Percentiles rank a stretch among this genome's conserved stretches.
phyloP scores from a whole-genome alignment of 2,113 vertebrate genomes.

The Corvus moneduloides region DNA sequence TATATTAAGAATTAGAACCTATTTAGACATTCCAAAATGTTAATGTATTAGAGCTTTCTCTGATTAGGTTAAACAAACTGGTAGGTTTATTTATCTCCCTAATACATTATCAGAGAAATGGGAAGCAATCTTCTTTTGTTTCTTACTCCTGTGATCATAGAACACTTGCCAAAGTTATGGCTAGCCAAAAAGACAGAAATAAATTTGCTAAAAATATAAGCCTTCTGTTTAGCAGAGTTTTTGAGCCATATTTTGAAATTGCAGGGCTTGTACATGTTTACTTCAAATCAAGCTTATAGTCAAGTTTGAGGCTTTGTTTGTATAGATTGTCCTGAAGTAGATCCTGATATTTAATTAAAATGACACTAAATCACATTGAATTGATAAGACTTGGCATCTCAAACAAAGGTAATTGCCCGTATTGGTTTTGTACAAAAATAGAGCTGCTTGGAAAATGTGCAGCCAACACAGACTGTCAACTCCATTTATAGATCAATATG shows the following conservation, averaged over 20 bases:
- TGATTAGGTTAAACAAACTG: constrained; percentile 60
- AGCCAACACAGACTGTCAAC: constrained; percentile 82
- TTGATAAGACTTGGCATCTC: constrained; percentile 85
- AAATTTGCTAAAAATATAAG: constrained; percentile 79
- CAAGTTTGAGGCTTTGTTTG: constrained; percentile 79
- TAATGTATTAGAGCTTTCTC: constrained; percentile 38
- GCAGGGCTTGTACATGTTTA: constrained; percentile 72
- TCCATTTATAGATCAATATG: constrained; percentile 86
- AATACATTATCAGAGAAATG: constrained; percentile 66
- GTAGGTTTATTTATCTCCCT: constrained; percentile 59
- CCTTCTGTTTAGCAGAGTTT: constrained; percentile 77
- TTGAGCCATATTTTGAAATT: constrained; percentile 74
- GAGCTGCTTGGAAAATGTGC: constrained; percentile 82
- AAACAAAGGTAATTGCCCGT: constrained; percentile 85
- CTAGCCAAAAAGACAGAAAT: constrained; percentile 79
- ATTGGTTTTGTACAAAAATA: constrained; percentile 83
- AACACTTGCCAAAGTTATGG: constrained; percentile 79
- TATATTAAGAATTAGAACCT: constrained; percentile 63
- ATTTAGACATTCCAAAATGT: constrained; percentile 53
- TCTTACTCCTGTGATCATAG: constrained; percentile 72
- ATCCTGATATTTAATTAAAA: constrained; percentile 84
- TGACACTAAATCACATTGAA: constrained; percentile 84
- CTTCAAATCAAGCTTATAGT: constrained; percentile 77
- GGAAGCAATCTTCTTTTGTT: constrained; percentile 78
- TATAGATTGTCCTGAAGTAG: constrained; percentile 80